Evolutionary conservation across 1,140 invertebrate species (phyloP).

Genomic region (Drosophila mayri): DNA sequence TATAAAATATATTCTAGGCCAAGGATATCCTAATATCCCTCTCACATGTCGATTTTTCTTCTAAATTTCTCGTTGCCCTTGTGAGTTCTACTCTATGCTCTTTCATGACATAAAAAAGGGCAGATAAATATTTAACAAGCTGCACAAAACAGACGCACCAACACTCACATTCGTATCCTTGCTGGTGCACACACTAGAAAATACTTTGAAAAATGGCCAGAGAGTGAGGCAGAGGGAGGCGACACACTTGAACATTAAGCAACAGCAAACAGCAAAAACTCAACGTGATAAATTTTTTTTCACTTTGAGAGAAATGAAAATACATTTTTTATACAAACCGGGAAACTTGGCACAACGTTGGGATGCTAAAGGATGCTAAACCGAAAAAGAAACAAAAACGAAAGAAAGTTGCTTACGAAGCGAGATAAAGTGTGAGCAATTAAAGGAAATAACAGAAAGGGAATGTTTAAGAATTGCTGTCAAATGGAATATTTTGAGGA

Average conservation of each 20-base stretch:
- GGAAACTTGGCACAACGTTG: conserved; percentile 18
- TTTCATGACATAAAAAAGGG: conserved; percentile 48
- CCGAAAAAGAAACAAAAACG: background rate
- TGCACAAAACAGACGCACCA: conserved; percentile 42
- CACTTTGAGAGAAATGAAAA: conserved; percentile 43
- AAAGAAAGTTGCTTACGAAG: background rate
- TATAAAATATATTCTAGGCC: no score
- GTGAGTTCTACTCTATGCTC: background rate
- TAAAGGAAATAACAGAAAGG: conserved; percentile 4
- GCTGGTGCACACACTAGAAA: conserved; percentile 23
- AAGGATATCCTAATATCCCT: background rate
- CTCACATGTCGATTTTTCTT: background rate
- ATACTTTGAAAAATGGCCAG: conserved; percentile 22
- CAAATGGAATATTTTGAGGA: background rate
- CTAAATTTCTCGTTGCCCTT: conserved; percentile 12
- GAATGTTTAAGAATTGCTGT: background rate
- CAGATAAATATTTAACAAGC: conserved; percentile 68
- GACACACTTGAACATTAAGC: conserved; percentile 57
- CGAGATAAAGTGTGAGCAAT: conserved; percentile 14
- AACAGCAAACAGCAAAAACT: conserved; percentile 41
- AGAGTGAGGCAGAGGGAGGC: conserved; percentile 4
- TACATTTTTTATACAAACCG: conserved; percentile 40
- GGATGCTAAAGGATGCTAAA: conserved; percentile 4
- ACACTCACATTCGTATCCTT: conserved; percentile 2
- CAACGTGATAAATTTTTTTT: conserved; percentile 54